Conservation (phyloP, 1,140 invertebrate genomes). For the Coelopa frigida region DNA sequence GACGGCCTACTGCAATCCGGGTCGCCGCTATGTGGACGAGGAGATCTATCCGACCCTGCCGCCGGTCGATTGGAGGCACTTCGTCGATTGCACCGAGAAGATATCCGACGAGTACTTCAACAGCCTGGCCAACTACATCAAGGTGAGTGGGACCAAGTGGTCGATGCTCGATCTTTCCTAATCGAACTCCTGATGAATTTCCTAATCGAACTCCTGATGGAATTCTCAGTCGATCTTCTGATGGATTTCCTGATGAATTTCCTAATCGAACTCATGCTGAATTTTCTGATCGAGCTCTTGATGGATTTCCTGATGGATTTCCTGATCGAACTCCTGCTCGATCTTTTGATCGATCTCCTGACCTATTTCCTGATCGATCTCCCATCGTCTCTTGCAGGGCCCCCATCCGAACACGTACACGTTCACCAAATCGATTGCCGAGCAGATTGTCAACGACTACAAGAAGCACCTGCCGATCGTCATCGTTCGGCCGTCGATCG, state of each 20-base stretch:
- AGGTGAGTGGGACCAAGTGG: slow-evolving; percentile 36
- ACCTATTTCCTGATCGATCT: neutral
- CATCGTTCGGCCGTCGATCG: slow-evolving; percentile 88
- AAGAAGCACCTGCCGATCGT: slow-evolving; percentile 65
- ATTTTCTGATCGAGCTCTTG: too few species aligned
- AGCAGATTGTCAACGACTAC: slow-evolving; percentile 62
- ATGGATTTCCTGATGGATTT: too few species aligned
- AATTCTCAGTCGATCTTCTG: too few species aligned
- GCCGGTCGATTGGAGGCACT: slow-evolving; percentile 54
- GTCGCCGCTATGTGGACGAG: slow-evolving; percentile 62
- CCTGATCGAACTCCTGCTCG: too few species aligned
- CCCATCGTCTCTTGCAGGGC: slow-evolving; percentile 47
- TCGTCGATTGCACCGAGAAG: slow-evolving; percentile 55
- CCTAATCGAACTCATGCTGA: too few species aligned
- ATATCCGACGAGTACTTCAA: slow-evolving; percentile 55
- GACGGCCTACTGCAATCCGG: slow-evolving; percentile 81
- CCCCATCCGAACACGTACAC: slow-evolving; percentile 85
- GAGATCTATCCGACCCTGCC: slow-evolving; percentile 57
- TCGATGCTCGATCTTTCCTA: too few species aligned
- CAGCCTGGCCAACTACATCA: slow-evolving; percentile 49
- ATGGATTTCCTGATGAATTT: too few species aligned
- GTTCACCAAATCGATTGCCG: slow-evolving; percentile 77
- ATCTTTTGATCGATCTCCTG: too few species aligned
- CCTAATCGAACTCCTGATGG: too few species aligned
- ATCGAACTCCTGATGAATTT: too few species aligned